Evolutionary conservation across 2,797 vertebrate species (phyloP), one percentile per base, ranked within the genome.

Genomic region (Hoplostethus mediterraneus): DNA sequence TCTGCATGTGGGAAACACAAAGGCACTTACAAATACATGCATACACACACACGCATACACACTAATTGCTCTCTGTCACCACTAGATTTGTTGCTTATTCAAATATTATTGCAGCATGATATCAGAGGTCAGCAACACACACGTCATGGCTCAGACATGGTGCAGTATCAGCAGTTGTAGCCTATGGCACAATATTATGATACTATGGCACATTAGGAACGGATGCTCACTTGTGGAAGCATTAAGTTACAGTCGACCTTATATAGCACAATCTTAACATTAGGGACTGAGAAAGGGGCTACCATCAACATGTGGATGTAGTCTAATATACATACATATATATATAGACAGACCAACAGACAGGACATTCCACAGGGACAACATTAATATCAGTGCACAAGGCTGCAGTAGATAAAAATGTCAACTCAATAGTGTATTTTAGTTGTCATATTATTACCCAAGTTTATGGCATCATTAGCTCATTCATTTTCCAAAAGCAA

Each of bases 71-170:
- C 60, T 71, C 38, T 0, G 52, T 67, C 62, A 8, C 49, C 16
- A n/a, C 11, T 60, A 60, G 63, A 71, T 66, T 71, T 49, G 59
- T 49, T 72, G 58, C 80, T 81, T 73, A 17, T 60, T 79, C 52
- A 87, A 87, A 91, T 81, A 85, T 91, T 89, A 77, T 88, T 83
- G 9, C 75, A 87, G 71, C 53, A 69, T 81, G 83, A 87, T 71
- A 79, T 83, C 78, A 82, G 66, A 58, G 63, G 58, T 55, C 64
- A 76, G 70, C 31, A 82, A 69, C 71, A 62, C 21, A 65, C 72
- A 65, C 36, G 49, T 83, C 78, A 80, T 56, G 67, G 45, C 74
- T 75, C 63, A 77, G 60, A 75, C 62, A 71, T 62, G 79, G 58
- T 67, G 71, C 76, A 51, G 53, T 87, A 85, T 90, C 82, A 78